Percentiles rank a stretch among this genome's conserved stretches.
Conservation (phyloP, 2,888 invertebrate species). For the Lissocephala sabroskyi region DNA sequence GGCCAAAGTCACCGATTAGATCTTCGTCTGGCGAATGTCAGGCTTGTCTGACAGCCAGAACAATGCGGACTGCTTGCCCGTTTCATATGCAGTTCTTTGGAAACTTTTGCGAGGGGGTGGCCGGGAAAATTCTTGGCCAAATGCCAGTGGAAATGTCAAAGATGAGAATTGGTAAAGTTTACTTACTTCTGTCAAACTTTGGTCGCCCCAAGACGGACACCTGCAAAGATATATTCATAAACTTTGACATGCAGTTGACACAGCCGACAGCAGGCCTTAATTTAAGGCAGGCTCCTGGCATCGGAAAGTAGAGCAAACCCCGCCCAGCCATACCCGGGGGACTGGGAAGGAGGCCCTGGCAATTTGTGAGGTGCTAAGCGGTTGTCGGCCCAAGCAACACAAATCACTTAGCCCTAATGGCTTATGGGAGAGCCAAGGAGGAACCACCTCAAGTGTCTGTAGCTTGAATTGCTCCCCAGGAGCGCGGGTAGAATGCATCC, state of each 20-base stretch:
- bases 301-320: no score
- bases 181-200: slow-evolving; percentile 38
- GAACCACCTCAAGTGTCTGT: no score
- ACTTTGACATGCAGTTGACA: slow-evolving; percentile 55
- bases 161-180: slow-evolving; percentile 35
- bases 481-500: no score
- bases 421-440: slow-evolving; percentile 45
- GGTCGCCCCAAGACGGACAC: neutral
- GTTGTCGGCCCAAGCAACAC: slow-evolving; percentile 54
- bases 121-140: slow-evolving; percentile 33
- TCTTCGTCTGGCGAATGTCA: slow-evolving; percentile 42
- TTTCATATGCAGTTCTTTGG: slow-evolving; percentile 23
- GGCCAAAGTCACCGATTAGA: slow-evolving; percentile 12
- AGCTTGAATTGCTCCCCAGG: no score
- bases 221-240: slow-evolving; percentile 28
- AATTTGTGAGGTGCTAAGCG: slow-evolving; percentile 55
- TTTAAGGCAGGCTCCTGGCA: no score
- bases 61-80: slow-evolving; percentile 44
- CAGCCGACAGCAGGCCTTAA: no score
- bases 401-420: slow-evolving; percentile 71
- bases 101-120: slow-evolving; percentile 27
- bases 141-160: neutral
- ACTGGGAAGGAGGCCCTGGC: slow-evolving; percentile 17
- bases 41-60: slow-evolving; percentile 43
- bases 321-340: neutral